Percentiles rank a stretch among this genome's conserved stretches.
Evolutionary conservation across 2,888 invertebrate species (phyloP).

Genomic region (Alloplasta piceator): DNA sequence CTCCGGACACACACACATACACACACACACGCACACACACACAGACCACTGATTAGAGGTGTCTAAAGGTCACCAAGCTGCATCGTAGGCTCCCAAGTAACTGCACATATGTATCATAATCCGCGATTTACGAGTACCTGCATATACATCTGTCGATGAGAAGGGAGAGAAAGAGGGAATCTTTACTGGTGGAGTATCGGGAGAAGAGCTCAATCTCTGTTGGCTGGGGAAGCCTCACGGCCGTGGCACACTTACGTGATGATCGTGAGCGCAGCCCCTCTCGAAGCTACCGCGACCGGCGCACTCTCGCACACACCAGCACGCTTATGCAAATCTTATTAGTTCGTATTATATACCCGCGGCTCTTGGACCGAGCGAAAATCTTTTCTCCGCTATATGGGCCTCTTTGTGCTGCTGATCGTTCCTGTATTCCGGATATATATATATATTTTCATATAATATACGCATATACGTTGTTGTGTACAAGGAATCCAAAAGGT

Average conservation of each 20-base stretch:
- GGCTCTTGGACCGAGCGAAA: constrained; percentile 25
- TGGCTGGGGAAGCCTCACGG: constrained; percentile 66
- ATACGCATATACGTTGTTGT: constrained; percentile 15
- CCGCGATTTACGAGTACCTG: constrained; percentile 43
- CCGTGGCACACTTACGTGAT: constrained; percentile 77
- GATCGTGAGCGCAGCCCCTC: constrained; percentile 70
- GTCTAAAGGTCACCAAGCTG: constrained; percentile 58
- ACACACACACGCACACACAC: constrained; percentile 17
- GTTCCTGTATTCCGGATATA: constrained; percentile 33
- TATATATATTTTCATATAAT: constrained; percentile 21
- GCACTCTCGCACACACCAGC: constrained; percentile 56
- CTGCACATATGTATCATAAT: constrained; percentile 40
- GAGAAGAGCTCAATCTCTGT: constrained; percentile 63
- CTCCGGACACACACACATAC: not conserved
- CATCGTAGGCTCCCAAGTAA: constrained; percentile 21
- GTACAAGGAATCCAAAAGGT: constrained; percentile 28
- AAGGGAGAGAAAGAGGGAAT: constrained; percentile 33
- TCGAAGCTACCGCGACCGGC: constrained; percentile 54
- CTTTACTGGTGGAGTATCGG: constrained; percentile 55
- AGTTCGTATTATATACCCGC: constrained; percentile 44
- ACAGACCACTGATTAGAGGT: constrained; percentile 41
- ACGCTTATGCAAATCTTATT: constrained; percentile 70
- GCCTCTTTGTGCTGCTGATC: constrained; percentile 28
- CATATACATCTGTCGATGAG: constrained; percentile 26
- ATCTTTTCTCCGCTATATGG: constrained; percentile 1